Conservation (phyloP, 2,113 vertebrate species). For the Megaptera novaeangliae region DNA sequence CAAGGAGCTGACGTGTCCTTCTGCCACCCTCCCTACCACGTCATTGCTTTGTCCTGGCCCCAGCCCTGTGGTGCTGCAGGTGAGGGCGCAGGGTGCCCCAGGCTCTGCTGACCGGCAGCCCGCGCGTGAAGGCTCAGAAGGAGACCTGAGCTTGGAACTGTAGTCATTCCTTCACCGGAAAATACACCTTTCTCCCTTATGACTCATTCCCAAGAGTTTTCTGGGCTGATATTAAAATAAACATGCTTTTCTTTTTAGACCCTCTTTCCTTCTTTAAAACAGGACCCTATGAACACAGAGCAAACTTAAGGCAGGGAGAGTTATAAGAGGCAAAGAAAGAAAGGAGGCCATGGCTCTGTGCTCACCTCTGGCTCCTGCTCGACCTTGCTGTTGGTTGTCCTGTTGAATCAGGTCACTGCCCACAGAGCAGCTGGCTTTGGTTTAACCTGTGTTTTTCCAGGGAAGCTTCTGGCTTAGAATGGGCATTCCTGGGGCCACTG, state of each 20-base stretch:
- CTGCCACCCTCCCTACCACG: fast-evolving
- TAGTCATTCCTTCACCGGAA: not conserved
- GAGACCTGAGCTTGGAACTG: not conserved
- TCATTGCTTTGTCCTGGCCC: not conserved
- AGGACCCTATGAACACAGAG: not conserved
- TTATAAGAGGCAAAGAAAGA: not conserved
- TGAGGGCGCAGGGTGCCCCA: fast-evolving
- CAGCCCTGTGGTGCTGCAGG: fast-evolving
- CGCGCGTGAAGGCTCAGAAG: not conserved
- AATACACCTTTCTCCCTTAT: not conserved
- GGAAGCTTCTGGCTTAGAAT: not conserved
- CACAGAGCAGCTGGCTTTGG: not conserved
- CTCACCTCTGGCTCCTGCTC: fast-evolving
- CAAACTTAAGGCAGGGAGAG: fast-evolving
- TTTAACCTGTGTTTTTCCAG: slow-evolving; percentile 30
- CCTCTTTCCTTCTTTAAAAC: not conserved
- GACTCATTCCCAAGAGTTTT: not conserved
- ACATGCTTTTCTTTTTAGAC: not conserved
- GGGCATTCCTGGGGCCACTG: not conserved
- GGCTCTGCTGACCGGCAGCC: not conserved
- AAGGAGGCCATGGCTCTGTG: fast-evolving
- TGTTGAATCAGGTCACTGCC: not conserved
- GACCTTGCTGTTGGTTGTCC: fast-evolving
- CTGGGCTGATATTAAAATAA: not conserved
- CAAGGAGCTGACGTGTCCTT: fast-evolving